Evolutionary conservation across 2,113 vertebrate genomes (phyloP).

Genomic region (Gymnocephalus cernua): DNA sequence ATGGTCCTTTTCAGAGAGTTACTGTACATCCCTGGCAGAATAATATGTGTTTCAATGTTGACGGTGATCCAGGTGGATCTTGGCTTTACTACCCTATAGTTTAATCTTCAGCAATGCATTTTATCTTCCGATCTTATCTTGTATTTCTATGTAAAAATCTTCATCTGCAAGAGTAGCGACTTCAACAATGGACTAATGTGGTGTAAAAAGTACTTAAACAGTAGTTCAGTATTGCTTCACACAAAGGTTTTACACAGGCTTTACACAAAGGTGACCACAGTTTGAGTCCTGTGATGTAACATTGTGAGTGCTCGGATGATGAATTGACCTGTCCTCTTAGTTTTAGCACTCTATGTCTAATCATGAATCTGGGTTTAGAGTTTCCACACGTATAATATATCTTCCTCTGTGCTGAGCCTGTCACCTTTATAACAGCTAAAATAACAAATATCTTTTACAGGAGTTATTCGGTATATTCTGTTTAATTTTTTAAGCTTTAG

Average conservation of each 20-base stretch:
- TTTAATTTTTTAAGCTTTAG: constrained; percentile 7
- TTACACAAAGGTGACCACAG: constrained; percentile 25
- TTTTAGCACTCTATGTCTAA: not conserved
- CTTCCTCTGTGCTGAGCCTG: not conserved
- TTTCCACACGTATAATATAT: constrained; percentile 9
- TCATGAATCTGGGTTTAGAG: not conserved
- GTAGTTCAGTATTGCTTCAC: constrained; percentile 4
- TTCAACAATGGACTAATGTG: not conserved
- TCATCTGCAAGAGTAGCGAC: not conserved
- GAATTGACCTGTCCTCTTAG: constrained; percentile 15
- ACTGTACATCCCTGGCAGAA: not conserved
- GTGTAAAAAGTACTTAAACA: not conserved
- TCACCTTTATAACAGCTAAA: not conserved
- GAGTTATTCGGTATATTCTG: not conserved
- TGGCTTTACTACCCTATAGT: not conserved
- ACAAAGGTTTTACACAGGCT: not conserved
- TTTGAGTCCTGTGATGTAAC: constrained; percentile 38
- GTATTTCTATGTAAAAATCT: not conserved
- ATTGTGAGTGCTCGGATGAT: not conserved
- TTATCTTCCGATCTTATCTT: not conserved
- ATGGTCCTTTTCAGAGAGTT: not conserved
- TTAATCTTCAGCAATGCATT: not conserved
- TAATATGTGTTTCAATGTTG: not conserved
- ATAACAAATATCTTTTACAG: not conserved
- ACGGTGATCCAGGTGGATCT: not conserved